Base-by-base conservation (phyloP, 1,140 invertebrate genomes). In the Pristionchus pacificus region DNA sequence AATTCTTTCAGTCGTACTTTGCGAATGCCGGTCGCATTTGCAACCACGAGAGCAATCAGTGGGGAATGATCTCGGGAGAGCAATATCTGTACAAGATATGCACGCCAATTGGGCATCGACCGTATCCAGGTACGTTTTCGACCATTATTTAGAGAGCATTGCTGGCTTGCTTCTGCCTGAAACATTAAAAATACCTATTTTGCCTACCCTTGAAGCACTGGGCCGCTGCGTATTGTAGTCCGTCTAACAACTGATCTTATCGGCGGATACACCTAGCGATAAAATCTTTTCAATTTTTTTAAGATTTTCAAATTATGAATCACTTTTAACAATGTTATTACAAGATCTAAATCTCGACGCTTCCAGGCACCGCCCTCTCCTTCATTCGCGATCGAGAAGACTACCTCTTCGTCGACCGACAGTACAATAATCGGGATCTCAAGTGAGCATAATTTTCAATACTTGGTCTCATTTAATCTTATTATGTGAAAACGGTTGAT, bases 61-160 rank as follows among this genome's bases (percentile, higher is more conserved):
- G 81, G 81, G 82, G 80, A 3, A 78, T 83, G n/a, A 84, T 83
- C 38, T 84, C 71, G n/a, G 81, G 82, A 2, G 82, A 83, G 59
- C 82, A 84, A 60, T 83, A 84, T 59, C 70, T 82, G 15, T 81
- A 77, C 30, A 77, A 76, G 70, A 77, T 73, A 2, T 84, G 81
- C 60, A 84, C 81, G 38, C 82, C 81, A 29, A 82, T 83, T 71
- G 81, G 81, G 1, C 82, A 83, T 74, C 75, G 82, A 13, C 82
- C 82, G 1, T 83, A 84, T 62, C 82, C 80, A 25, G 38, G 38
- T 49, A 10, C 6, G 31, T 60, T 60, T 10, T 14, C 14, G 55
- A 28, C 13, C 13, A 25, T 13, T 62, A 15, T 19, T 15, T 28
- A 14, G 28, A 19, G 25, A 62, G 25, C 25, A 15, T 14, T 62